These are phyloP conservation scores for Steatornis caripensis DNA, from an alignment of 2,113 vertebrate genomes.

Conservation along the genomic window DNA sequence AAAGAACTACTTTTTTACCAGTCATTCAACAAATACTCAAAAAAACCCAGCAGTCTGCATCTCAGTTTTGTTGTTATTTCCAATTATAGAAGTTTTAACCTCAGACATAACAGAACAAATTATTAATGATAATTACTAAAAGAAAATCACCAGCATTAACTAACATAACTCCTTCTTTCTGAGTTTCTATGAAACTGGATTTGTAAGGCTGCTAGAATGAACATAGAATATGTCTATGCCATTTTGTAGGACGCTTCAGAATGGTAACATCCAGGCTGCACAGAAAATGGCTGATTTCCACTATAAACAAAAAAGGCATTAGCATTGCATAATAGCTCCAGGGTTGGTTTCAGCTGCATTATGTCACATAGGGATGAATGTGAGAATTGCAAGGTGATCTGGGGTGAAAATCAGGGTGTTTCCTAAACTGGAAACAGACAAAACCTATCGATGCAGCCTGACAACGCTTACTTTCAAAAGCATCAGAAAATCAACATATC, in stretches of 20 bases:
- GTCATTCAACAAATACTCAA: background rate
- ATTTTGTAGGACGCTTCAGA: background rate
- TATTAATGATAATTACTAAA: background rate
- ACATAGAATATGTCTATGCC: background rate
- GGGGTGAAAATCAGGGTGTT: slow-evolving; percentile 45
- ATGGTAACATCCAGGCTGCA: background rate
- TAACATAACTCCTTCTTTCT: background rate
- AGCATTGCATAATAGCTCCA: slow-evolving; percentile 46
- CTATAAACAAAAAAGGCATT: slow-evolving; percentile 39
- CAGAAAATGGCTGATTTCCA: slow-evolving; percentile 35
- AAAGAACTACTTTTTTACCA: background rate
- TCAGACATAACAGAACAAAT: background rate
- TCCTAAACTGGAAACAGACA: background rate
- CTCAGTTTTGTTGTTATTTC: background rate
- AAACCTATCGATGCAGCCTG: background rate
- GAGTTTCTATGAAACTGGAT: background rate
- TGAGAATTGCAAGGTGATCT: slow-evolving; percentile 57
- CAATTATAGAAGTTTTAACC: background rate
- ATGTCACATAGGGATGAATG: slow-evolving; percentile 45
- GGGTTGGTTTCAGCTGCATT: slow-evolving; percentile 50
- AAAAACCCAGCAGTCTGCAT: background rate
- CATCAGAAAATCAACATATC: background rate
- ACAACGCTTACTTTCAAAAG: background rate
- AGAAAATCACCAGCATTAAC: background rate
- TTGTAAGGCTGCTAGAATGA: background rate